phyloP scores from a whole-genome alignment of 2,797 vertebrate species.

The Amblyopsis hoosieri region DNA sequence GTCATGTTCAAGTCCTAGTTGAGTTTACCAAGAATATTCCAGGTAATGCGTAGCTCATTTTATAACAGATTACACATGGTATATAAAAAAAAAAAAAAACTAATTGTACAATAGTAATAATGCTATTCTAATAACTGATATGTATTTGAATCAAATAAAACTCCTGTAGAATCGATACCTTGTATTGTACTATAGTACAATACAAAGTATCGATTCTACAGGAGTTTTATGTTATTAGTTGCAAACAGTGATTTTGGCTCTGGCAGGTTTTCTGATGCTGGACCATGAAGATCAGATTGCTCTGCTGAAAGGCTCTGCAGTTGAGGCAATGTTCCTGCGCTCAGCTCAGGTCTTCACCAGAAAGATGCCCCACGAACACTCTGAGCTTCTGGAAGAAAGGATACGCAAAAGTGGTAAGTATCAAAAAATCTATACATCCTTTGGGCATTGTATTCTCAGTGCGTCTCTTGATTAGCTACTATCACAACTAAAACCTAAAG shows the following conservation, averaged over 20 bases:
- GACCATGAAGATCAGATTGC: slow-evolving; percentile 99
- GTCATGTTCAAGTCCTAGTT: slow-evolving; percentile 95
- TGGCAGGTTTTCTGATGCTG: slow-evolving; percentile 90
- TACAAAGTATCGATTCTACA: too few species aligned
- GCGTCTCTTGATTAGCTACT: too few species aligned
- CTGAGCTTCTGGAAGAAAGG: slow-evolving; percentile 88
- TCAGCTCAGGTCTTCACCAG: slow-evolving; percentile 93
- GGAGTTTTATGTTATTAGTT: too few species aligned
- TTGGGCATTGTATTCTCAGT: too few species aligned
- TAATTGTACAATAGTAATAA: not conserved
- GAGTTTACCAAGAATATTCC: slow-evolving; percentile 98
- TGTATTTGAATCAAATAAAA: too few species aligned
- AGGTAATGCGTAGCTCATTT: slow-evolving; percentile 74
- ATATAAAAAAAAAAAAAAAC: not conserved
- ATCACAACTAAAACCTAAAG: too few species aligned
- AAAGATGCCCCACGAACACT: slow-evolving; percentile 87
- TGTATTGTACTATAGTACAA: too few species aligned
- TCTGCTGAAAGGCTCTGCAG: slow-evolving; percentile 94
- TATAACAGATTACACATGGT: not conserved
- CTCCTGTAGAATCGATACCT: too few species aligned
- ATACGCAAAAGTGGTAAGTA: slow-evolving; percentile 91
- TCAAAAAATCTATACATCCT: too few species aligned
- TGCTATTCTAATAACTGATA: not conserved
- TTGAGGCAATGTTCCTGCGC: slow-evolving; percentile 97
- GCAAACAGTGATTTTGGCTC: slow-evolving; percentile 6